Evolutionary conservation across 2,888 invertebrate genomes (phyloP).

Genomic region (Chrysolina oricalcia): DNA sequence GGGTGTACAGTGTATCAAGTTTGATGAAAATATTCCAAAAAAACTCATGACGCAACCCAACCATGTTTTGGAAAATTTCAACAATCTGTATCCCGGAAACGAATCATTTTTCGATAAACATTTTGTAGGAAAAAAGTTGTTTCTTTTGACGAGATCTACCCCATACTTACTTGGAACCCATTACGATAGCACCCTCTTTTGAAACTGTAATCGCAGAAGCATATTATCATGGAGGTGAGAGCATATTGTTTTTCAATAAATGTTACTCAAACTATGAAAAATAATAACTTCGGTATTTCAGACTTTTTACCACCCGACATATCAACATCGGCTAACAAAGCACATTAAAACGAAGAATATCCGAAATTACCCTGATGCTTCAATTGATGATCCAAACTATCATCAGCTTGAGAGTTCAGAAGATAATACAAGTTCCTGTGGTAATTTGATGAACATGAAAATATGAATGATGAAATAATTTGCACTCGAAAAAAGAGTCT

Average conservation of each 20-base stretch:
- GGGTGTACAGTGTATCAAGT: no score
- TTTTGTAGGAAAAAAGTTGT: no score
- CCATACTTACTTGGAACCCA: no score
- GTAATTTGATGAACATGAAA: background rate
- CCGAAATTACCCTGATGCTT: background rate
- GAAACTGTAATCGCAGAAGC: background rate
- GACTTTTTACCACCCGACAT: background rate
- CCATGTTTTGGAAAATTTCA: no score
- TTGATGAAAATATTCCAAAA: no score
- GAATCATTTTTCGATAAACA: no score
- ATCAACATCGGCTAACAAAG: background rate
- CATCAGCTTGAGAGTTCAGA: constrained; percentile 1
- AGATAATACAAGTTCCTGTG: background rate
- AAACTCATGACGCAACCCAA: no score
- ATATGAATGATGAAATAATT: background rate
- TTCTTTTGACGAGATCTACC: no score
- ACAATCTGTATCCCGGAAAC: no score
- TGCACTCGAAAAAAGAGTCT: background rate
- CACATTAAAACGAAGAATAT: background rate
- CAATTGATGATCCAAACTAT: background rate
- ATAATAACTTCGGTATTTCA: background rate
- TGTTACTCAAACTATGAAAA: constrained; percentile 4
- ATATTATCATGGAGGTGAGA: constrained; percentile 1
- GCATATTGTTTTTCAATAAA: constrained; percentile 1
- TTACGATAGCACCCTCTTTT: constrained; percentile 1